These are phyloP conservation scores for Drosophila lini DNA, from an alignment of 1,140 invertebrate species.

Conservation along the genomic window DNA sequence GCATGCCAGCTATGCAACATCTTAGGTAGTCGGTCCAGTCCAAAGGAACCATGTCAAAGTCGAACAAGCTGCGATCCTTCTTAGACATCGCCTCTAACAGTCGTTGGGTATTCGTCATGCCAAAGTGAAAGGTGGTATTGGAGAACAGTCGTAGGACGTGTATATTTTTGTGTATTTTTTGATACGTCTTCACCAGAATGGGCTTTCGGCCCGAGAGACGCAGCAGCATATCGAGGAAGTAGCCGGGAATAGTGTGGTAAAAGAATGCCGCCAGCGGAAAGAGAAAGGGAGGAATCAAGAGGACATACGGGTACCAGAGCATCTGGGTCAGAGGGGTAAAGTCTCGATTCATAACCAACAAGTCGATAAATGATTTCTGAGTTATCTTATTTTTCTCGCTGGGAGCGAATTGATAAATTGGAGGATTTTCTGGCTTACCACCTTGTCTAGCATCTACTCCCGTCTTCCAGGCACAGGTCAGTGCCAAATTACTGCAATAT, in stretches of 20 bases:
- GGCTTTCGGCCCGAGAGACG: slow-evolving; percentile 83
- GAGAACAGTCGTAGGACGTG: slow-evolving; percentile 88
- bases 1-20: background rate
- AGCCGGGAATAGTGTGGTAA: slow-evolving; percentile 87
- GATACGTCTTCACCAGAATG: slow-evolving; percentile 87
- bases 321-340: slow-evolving; percentile 40
- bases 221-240: slow-evolving; percentile 85
- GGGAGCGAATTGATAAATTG: slow-evolving; percentile 89
- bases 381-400: slow-evolving; percentile 86
- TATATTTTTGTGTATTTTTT: slow-evolving; percentile 89
- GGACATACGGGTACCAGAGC: slow-evolving; percentile 85
- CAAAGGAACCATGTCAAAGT: slow-evolving; percentile 86
- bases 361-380: no score
- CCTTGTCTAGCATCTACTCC: slow-evolving; percentile 40
- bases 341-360: no score
- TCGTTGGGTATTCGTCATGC: slow-evolving; percentile 86
- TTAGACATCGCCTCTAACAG: slow-evolving; percentile 87
- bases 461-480: slow-evolving; percentile 90
- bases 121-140: slow-evolving; percentile 88
- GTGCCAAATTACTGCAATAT: slow-evolving; percentile 89
- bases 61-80: slow-evolving; percentile 87
- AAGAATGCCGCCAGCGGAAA: slow-evolving; percentile 85
- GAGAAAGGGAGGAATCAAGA: slow-evolving; percentile 68
- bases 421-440: slow-evolving; percentile 41
- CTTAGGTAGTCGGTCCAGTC: background rate